Evolutionary conservation across 2,113 vertebrate genomes (phyloP).

Genomic region (Sciurus niger): DNA sequence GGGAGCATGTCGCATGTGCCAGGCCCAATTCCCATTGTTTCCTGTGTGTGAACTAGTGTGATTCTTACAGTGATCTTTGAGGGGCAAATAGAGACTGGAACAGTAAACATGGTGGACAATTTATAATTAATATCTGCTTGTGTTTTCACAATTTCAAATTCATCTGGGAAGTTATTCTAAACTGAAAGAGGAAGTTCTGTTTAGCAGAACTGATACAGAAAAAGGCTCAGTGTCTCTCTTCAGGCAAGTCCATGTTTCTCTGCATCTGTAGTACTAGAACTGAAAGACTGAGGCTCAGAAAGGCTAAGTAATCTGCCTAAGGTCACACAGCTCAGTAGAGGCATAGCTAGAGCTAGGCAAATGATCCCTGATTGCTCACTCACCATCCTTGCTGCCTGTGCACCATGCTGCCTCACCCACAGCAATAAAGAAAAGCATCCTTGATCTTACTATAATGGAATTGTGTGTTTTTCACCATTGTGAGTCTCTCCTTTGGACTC

Average conservation of each 20-base stretch:
- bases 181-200: not conserved
- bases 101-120: not conserved
- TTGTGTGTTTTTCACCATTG: not conserved
- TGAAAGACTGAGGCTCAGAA: not conserved
- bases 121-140: not conserved
- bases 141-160: constrained; percentile 3
- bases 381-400: not conserved
- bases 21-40: not conserved
- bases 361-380: not conserved
- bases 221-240: not conserved
- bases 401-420: not conserved
- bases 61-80: not conserved
- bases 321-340: constrained; percentile 16
- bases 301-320: not conserved
- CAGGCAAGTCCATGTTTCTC: not conserved
- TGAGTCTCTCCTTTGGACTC: not conserved
- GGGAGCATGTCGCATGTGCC: not conserved
- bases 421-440: not conserved
- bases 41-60: not conserved
- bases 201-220: not conserved
- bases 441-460: not conserved
- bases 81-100: not conserved
- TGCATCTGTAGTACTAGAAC: not conserved
- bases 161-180: not conserved
- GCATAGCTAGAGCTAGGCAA: not conserved